Conservation (phyloP, 1,140 invertebrate species). For the Polypedilum pembai region DNA sequence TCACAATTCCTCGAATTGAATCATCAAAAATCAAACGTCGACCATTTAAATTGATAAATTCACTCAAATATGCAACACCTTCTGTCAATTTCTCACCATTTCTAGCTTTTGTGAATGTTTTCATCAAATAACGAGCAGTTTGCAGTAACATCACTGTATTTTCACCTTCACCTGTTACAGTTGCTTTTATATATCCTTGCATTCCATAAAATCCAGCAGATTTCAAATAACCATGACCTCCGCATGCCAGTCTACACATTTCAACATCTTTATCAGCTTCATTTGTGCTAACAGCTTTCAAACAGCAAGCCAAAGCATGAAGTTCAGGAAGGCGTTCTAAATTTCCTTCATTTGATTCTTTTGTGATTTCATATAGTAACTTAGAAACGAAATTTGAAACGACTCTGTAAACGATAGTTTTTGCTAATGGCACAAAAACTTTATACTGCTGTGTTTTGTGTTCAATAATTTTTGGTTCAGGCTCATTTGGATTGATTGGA, state of each 20-base stretch:
- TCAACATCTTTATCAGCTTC: constrained; percentile 68
- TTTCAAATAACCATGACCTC: constrained; percentile 88
- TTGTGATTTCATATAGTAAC: constrained; percentile 72
- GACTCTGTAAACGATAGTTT: constrained; percentile 67
- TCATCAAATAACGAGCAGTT: constrained; percentile 71
- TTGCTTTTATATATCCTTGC: constrained; percentile 72
- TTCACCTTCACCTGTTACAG: constrained; percentile 91
- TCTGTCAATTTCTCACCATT: constrained; percentile 52
- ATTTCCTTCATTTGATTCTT: constrained; percentile 67
- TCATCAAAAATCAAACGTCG: constrained; percentile 52
- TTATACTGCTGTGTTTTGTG: constrained; percentile 91
- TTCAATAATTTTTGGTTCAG: constrained; percentile 84
- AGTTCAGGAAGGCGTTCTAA: constrained; percentile 73
- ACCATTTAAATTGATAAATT: constrained; percentile 38
- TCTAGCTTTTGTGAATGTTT: constrained; percentile 58
- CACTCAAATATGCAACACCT: constrained; percentile 59
- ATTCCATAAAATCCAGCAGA: constrained; percentile 77
- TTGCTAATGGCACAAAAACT: constrained; percentile 72
- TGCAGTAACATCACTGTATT: constrained; percentile 87
- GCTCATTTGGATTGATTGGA: constrained; percentile 68
- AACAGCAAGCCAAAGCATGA: constrained; percentile 79
- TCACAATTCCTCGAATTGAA: constrained; percentile 53
- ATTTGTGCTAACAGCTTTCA: constrained; percentile 78
- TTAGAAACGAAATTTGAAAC: constrained; percentile 68
- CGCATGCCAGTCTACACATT: constrained; percentile 72